Percentiles rank a stretch among this genome's conserved stretches.
phyloP scores from a whole-genome alignment of 2,888 invertebrate species.

The Tribolium freemani region DNA sequence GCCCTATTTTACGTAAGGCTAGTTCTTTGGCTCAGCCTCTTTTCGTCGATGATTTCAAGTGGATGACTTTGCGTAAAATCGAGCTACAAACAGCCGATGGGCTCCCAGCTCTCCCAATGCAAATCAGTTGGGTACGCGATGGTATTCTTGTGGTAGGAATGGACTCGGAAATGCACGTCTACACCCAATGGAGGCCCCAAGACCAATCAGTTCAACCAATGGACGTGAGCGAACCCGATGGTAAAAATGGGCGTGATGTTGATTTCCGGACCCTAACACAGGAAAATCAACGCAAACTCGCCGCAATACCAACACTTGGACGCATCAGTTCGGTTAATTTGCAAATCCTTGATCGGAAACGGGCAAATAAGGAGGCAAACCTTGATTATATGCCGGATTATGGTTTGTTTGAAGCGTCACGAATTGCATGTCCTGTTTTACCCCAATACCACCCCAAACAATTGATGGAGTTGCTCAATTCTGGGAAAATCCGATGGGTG shows the following conservation, averaged over 20 bases:
- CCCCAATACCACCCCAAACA: slow-evolving; percentile 99
- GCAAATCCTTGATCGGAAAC: slow-evolving; percentile 82
- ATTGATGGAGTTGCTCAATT: slow-evolving; percentile 97
- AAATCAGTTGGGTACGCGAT: slow-evolving; percentile 97
- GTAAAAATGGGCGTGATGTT: slow-evolving; percentile 79
- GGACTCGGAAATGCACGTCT: slow-evolving; percentile 99
- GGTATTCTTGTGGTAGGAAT: slow-evolving; percentile 98
- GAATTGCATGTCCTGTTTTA: slow-evolving; percentile 96
- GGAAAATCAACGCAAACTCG: slow-evolving; percentile 74
- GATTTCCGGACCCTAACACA: slow-evolving; percentile 78
- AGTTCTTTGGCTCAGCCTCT: slow-evolving; percentile 92
- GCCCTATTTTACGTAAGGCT: slow-evolving; percentile 90
- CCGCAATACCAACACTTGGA: slow-evolving; percentile 85
- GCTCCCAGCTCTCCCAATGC: slow-evolving; percentile 96
- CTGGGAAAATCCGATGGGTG: slow-evolving; percentile 97
- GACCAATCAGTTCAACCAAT: slow-evolving; percentile 55
- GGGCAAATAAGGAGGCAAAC: slow-evolving; percentile 66
- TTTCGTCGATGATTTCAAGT: slow-evolving; percentile 92
- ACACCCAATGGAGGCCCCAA: slow-evolving; percentile 96
- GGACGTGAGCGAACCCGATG: slow-evolving; percentile 74
- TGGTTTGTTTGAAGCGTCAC: slow-evolving; percentile 96
- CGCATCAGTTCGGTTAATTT: slow-evolving; percentile 88
- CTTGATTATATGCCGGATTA: slow-evolving; percentile 93
- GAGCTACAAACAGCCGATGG: slow-evolving; percentile 95
- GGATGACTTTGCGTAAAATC: slow-evolving; percentile 96